Conservation (phyloP, 92 coral and sea anemone genomes). For the Desmophyllum pertusum region DNA sequence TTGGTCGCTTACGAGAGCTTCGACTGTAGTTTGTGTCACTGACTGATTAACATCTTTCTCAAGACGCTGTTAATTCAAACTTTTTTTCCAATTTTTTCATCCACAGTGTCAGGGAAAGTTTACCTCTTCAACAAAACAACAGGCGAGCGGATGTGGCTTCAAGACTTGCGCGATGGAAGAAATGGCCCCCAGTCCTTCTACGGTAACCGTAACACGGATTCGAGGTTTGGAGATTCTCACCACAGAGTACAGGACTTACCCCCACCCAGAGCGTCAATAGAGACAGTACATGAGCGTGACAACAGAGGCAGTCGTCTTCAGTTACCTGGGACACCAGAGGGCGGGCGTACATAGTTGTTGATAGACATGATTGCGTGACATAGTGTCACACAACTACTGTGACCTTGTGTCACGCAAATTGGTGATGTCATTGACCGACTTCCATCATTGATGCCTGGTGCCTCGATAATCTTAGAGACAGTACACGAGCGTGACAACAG, state of each 20-base stretch:
- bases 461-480: constrained; percentile 14
- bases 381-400: neutral
- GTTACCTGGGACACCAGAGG: constrained; percentile 65
- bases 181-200: constrained; percentile 40
- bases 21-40: no score
- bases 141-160: constrained; percentile 64
- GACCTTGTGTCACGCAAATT: neutral
- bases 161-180: constrained; percentile 34
- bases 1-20: no score
- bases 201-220: constrained; percentile 24
- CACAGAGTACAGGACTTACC: constrained; percentile 39
- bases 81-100: neutral
- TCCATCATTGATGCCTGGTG: neutral
- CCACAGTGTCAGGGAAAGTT: constrained; percentile 51
- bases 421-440: neutral
- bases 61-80: neutral
- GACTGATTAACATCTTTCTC: no score
- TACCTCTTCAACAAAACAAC: constrained; percentile 63
- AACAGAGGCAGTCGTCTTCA: constrained; percentile 29
- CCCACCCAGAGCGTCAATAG: constrained; percentile 35
- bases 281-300: constrained; percentile 28
- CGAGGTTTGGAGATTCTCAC: constrained; percentile 18
- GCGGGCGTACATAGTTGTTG: neutral
- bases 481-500: constrained; percentile 29
- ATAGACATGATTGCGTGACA: neutral